A percentile compares a stretch with the other conserved stretches of the same genome.
Conservation (phyloP, 2,113 vertebrate species). For the Tamias sibiricus region DNA sequence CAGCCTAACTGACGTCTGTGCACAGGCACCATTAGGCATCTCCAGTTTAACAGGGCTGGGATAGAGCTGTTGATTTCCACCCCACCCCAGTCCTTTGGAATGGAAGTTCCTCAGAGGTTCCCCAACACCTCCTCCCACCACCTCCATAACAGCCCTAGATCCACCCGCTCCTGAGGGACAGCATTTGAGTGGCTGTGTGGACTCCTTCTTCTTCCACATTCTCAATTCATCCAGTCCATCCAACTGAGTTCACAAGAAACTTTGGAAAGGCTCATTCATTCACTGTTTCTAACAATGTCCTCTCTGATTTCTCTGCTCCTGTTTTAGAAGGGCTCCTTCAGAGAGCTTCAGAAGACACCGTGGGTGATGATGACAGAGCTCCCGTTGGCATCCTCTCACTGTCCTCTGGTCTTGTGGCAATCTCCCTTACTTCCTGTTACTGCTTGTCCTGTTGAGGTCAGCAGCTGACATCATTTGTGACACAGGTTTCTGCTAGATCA, state of each 20-base stretch:
- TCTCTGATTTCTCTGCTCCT: neutral
- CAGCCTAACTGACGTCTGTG: neutral
- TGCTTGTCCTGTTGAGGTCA: neutral
- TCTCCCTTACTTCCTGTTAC: neutral
- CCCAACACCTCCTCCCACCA: neutral
- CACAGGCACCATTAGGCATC: neutral
- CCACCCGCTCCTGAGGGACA: neutral
- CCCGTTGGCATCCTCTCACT: neutral
- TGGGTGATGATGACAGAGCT: neutral
- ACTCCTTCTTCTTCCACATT: neutral
- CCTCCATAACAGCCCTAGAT: fast-evolving
- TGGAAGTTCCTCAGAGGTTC: neutral
- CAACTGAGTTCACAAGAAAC: neutral
- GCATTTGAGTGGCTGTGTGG: neutral
- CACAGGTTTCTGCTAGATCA: neutral
- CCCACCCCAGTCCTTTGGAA: neutral
- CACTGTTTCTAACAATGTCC: neutral
- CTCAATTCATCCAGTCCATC: neutral
- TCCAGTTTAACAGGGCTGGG: neutral
- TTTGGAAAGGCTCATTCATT: neutral
- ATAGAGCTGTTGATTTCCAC: neutral
- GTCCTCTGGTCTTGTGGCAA: neutral
- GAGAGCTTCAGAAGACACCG: neutral
- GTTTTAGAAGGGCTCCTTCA: neutral
- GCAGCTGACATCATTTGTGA: neutral